phyloP scores from a whole-genome alignment of 2,797 vertebrate genomes.

The Liparis tanakae region DNA sequence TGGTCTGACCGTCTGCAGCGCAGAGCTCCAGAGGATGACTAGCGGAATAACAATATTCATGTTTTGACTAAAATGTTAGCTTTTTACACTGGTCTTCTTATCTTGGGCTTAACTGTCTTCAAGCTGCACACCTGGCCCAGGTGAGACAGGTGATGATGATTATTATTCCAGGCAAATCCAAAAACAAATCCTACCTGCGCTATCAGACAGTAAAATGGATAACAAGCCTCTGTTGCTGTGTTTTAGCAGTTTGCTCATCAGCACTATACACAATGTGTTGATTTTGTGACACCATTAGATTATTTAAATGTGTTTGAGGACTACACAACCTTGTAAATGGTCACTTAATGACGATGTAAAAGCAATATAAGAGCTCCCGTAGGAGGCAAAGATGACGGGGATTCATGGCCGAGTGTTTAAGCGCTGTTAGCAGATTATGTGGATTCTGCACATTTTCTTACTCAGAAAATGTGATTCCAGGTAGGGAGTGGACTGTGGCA shows the following conservation, averaged over 20 bases:
- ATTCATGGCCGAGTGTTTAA: slow-evolving; percentile 17
- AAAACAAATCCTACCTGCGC: slow-evolving; percentile 14
- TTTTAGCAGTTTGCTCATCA: slow-evolving; percentile 67
- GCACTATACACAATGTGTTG: slow-evolving; percentile 36
- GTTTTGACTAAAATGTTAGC: slow-evolving; percentile 16
- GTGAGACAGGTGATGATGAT: not conserved
- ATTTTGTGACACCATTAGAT: slow-evolving; percentile 38
- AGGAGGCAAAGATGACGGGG: slow-evolving; percentile 31
- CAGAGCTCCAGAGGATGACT: slow-evolving; percentile 9
- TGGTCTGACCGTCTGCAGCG: not conserved
- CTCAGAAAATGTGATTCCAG: slow-evolving; percentile 36
- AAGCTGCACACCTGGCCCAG: not conserved
- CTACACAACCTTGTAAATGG: slow-evolving; percentile 18
- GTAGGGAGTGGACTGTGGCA: slow-evolving; percentile 17
- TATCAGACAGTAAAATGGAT: slow-evolving; percentile 41
- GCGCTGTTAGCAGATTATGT: slow-evolving; percentile 29
- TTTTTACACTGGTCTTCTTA: slow-evolving; percentile 9
- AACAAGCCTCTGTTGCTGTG: slow-evolving; percentile 53
- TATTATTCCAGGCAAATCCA: slow-evolving; percentile 16
- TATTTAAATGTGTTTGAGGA: slow-evolving; percentile 34
- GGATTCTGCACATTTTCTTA: slow-evolving; percentile 51
- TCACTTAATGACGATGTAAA: slow-evolving; percentile 34
- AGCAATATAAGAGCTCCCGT: slow-evolving; percentile 53
- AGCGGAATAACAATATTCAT: not conserved
- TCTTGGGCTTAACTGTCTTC: not conserved